Conservation (phyloP, 2,888 invertebrate genomes). For the Cataglyphis albicans region DNA sequence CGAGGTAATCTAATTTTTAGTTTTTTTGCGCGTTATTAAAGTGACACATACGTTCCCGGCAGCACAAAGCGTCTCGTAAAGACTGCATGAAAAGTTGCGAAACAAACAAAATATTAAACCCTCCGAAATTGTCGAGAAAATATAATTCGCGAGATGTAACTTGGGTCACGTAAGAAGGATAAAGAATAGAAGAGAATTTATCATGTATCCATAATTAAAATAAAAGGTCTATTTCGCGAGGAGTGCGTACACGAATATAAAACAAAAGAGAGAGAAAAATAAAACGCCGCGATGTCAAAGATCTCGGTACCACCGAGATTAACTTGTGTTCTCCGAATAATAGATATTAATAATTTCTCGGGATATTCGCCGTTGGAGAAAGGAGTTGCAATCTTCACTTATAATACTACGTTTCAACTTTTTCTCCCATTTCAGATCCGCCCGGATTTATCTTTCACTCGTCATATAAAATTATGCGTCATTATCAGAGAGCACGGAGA, state of each 20-base stretch:
- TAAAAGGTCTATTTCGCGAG: background rate
- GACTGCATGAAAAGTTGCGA: conserved; percentile 16
- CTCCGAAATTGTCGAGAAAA: background rate
- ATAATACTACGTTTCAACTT: conserved; percentile 34
- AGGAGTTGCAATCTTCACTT: conserved; percentile 36
- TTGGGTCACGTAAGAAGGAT: background rate
- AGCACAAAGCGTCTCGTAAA: conserved; percentile 10
- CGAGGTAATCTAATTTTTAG: conserved; percentile 24
- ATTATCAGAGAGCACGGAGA: conserved; percentile 44
- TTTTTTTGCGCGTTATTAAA: conserved; percentile 29
- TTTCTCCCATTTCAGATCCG: conserved; percentile 20
- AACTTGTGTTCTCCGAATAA: conserved; percentile 41
- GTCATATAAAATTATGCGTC: conserved; percentile 55
- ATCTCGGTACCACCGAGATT: conserved; percentile 35
- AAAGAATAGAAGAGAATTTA: conserved; percentile 23
- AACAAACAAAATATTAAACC: background rate
- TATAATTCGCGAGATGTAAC: conserved; percentile 19
- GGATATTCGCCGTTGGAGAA: background rate
- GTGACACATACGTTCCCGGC: conserved; percentile 27
- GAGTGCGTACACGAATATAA: conserved; percentile 26
- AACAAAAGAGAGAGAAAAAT: background rate
- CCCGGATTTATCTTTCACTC: conserved; percentile 33
- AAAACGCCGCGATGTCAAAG: conserved; percentile 25
- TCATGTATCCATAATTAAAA: conserved; percentile 48
- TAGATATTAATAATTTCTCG: conserved; percentile 26